A percentile compares a stretch with the other conserved stretches of the same genome.
Conservation (phyloP, 2,888 invertebrate species). For the Acheta domesticus region DNA sequence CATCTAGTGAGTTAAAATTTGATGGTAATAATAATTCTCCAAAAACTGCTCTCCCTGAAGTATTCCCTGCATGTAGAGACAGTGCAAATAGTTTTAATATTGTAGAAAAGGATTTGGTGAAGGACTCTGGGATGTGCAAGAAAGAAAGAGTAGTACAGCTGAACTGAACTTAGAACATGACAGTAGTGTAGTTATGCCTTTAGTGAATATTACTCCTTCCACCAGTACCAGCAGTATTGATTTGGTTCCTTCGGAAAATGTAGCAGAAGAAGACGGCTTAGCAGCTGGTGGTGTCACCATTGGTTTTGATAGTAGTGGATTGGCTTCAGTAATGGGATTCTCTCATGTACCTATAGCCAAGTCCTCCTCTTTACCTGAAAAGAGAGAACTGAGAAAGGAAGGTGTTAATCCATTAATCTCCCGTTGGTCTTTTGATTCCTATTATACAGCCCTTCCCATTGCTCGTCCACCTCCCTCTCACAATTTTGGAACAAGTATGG, state of each 20-base stretch:
- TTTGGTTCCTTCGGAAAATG: neutral
- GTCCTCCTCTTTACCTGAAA: slow-evolving; percentile 29
- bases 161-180: neutral
- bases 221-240: neutral
- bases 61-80: neutral
- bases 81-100: neutral
- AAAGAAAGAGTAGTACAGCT: neutral
- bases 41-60: neutral
- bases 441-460: slow-evolving; percentile 12
- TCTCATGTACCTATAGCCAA: slow-evolving; percentile 31
- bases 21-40: slow-evolving; percentile 3
- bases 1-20: neutral
- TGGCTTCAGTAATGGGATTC: slow-evolving; percentile 35
- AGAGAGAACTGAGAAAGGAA: slow-evolving; percentile 21
- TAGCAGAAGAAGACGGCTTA: neutral
- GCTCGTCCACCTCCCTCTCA: neutral
- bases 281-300: slow-evolving; percentile 29
- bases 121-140: neutral
- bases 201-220: neutral
- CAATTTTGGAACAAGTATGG: slow-evolving; percentile 18
- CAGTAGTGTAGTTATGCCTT: neutral
- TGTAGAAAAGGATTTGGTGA: neutral
- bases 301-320: slow-evolving; percentile 34
- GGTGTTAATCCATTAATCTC: neutral
- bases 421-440: slow-evolving; percentile 23